Evolutionary conservation across 1,140 invertebrate genomes (phyloP).

Genomic region (Tetramorium alpestre): DNA sequence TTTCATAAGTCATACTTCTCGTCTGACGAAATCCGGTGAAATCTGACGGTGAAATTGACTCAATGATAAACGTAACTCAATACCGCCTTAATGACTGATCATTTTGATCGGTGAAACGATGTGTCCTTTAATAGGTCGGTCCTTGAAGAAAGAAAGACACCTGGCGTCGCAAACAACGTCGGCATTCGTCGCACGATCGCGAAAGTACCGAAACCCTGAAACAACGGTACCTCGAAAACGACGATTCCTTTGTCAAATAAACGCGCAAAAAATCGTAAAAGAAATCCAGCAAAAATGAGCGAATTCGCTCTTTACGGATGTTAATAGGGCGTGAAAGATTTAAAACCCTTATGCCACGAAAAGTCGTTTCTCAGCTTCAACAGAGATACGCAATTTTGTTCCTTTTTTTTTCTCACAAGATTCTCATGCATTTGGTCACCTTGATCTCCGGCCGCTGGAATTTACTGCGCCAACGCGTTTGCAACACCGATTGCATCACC

Average conservation of each 20-base stretch:
- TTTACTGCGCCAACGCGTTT: constrained; percentile 69
- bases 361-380: not conserved
- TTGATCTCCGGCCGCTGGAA: constrained; percentile 59
- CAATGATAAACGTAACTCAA: constrained; percentile 39
- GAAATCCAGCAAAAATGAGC: not conserved
- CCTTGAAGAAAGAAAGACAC: constrained; percentile 25
- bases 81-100: constrained; percentile 49
- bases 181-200: not conserved
- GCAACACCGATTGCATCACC: constrained; percentile 35
- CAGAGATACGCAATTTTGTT: not conserved
- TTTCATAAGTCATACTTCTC: not conserved
- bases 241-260: not conserved
- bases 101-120: constrained; percentile 71
- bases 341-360: not conserved
- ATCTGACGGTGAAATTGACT: constrained; percentile 36
- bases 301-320: not conserved
- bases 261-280: not conserved
- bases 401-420: not conserved
- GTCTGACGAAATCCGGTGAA: not conserved
- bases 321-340: not conserved
- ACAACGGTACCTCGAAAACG: not conserved
- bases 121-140: constrained; percentile 69
- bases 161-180: constrained; percentile 14
- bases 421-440: constrained; percentile 27
- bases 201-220: constrained; percentile 15